Evolutionary conservation across 2,797 vertebrate genomes (phyloP), one percentile per base, ranked within the genome.

Genomic region (Phalanger gymnotis): DNA sequence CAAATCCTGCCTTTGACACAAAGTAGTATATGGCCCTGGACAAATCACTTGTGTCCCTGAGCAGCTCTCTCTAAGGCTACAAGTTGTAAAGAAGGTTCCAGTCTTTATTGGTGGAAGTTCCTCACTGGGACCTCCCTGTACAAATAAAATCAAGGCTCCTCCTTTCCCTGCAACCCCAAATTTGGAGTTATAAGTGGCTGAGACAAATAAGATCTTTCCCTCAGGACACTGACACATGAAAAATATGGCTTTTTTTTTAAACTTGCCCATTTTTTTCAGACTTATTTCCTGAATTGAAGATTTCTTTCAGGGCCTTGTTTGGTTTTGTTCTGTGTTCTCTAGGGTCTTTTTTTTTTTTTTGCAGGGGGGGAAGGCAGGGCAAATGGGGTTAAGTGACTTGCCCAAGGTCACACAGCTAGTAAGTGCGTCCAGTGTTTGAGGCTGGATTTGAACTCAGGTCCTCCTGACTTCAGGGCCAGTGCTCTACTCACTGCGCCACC

Each of bases 271-370:
- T 94, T 40, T n/a, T 94, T 95, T 52, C 93, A 13, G 90, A 34
- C 11, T 12, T 47, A 52, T 66, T 96, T 81, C 58, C 54, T 57
- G 90, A 14, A 54, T 90, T 30, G 56, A 4, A 13, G 40, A 30
- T 91, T 56, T 91, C 25, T 34, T 34, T 61, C 58, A 61, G 12
- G 58, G 3, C n/a, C 27, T 81, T 92, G 52, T 91, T 40, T 92
- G 53, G 52, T 90, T 31, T 95, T 94, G 27, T 92, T 34, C 25
- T 96, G 93, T 95, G 6, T n/a, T 93, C 16, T 51, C 12, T 93
- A 34, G 31, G 58, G 12, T 10, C 31, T 58, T 66, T n/a, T n/a
- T n/a, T n/a, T n/a, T n/a, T n/a, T n/a, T n/a, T n/a, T n/a, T n/a
- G n/a, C n/a, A n/a, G n/a, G n/a, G n/a, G n/a, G n/a, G n/a, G n/a